phyloP scores from a whole-genome alignment of 2,113 vertebrate species.

The Irena cyanogastra region DNA sequence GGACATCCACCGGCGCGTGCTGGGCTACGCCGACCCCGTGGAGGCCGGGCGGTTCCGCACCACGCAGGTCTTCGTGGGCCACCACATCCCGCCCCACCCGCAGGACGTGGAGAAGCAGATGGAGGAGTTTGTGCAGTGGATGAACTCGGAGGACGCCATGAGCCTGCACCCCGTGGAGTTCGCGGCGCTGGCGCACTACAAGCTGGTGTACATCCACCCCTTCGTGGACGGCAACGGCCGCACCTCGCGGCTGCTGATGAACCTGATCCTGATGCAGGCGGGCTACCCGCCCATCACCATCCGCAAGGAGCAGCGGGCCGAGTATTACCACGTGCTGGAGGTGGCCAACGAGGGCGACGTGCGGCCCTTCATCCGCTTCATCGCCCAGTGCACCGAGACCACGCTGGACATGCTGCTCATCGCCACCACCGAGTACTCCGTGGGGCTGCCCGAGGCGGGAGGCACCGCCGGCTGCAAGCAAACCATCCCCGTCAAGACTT shows the following conservation, averaged over 20 bases:
- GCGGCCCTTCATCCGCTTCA: conserved; percentile 94
- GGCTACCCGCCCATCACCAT: conserved; percentile 93
- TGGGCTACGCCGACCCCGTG: conserved; percentile 91
- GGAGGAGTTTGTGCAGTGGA: conserved; percentile 91
- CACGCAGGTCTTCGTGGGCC: conserved; percentile 93
- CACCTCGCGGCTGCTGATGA: conserved; percentile 93
- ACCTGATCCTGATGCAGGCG: conserved; percentile 93
- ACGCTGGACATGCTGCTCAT: conserved; percentile 92
- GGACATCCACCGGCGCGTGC: conserved; percentile 90
- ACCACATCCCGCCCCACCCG: conserved; percentile 91
- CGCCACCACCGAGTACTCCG: conserved; percentile 86
- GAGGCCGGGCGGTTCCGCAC: conserved; percentile 87
- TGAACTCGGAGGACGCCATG: conserved; percentile 90
- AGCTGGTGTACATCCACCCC: conserved; percentile 94
- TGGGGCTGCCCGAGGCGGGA: conserved; percentile 83
- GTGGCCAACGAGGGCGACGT: conserved; percentile 94
- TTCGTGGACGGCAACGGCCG: conserved; percentile 93
- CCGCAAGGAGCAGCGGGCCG: conserved; percentile 89
- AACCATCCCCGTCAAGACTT: conserved; percentile 83
- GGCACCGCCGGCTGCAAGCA: conserved; percentile 75
- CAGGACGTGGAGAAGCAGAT: conserved; percentile 87
- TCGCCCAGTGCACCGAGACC: conserved; percentile 91
- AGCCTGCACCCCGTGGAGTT: conserved; percentile 93
- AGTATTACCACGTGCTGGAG: conserved; percentile 89
- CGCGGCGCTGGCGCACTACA: conserved; percentile 91